Evolutionary conservation across 2,888 invertebrate species (phyloP), one percentile per base, ranked within the genome.

Genomic region (Apeira syringaria): DNA sequence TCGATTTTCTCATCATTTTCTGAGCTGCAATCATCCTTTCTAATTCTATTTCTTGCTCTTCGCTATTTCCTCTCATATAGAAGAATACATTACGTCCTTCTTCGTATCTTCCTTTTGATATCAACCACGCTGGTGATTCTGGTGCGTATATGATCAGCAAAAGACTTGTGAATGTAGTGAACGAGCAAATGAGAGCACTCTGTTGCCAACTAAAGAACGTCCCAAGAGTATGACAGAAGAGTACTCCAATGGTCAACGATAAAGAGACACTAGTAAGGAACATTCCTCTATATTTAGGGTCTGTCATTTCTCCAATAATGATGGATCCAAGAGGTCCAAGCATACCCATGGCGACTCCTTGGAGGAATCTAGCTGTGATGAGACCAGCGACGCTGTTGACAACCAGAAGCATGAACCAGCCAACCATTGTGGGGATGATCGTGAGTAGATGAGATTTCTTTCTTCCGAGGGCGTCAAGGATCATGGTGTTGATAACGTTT

Each of bases 111-210:
- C 91, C 91, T 63, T 92, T 92, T 0, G 91, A 81, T 9, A 93
- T 85, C 38, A 95, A 58, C 94, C 94, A 95, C 3, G 91, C 80
- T 0, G 94, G 94, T 2, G 94, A 92, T 69, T 95, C 95, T 0
- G 93, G 93, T 5, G 92, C 74, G 7, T 90, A 90, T 8, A 91
- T 76, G 2, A 93, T 86, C 3, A 92, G 66, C 0, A 92, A 40
- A 12, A 91, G 76, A 58, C 91, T 89, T 0, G 84, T 55, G n/a
- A 92, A 76, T 0, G 91, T 91, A 1, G 91, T 72, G 8, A 84
- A 68, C 0, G 90, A 86, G 47, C 91, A 91, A 2, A 92, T 73
- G 1, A 92, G 59, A 0, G 92, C 92, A 1, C 91, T 90, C 18
- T 82, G 74, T 53, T 92, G 82, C 93, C 94, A 94, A 30, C 82